These are phyloP conservation scores for Aphrophora alni DNA, from an alignment of 2,888 invertebrate genomes.

Conservation along the genomic window DNA sequence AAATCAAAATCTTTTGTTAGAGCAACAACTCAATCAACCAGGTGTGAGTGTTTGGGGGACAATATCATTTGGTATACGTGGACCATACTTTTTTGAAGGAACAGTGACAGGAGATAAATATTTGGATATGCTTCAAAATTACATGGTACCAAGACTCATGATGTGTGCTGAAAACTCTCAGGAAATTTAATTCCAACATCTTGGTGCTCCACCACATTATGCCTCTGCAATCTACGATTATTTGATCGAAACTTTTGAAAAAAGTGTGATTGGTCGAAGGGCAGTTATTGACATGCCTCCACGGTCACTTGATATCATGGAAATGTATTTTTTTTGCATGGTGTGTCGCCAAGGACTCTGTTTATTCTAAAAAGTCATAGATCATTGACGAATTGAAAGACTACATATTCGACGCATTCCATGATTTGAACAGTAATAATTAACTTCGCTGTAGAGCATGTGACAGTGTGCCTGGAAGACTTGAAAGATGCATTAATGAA, in stretches of 20 bases:
- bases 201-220: constrained; percentile 12
- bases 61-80: constrained; percentile 7
- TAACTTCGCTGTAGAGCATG: too few species aligned
- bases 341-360: too few species aligned
- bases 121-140: background rate
- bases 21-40: constrained; percentile 9
- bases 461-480: too few species aligned
- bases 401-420: too few species aligned
- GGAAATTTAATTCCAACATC: background rate
- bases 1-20: constrained; percentile 16
- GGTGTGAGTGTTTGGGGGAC: background rate
- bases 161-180: constrained; percentile 11
- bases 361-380: too few species aligned
- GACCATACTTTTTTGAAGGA: constrained; percentile 13
- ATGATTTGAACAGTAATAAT: too few species aligned
- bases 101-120: background rate
- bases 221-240: background rate
- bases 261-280: background rate
- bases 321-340: background rate
- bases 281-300: constrained; percentile 9
- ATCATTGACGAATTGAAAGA: too few species aligned
- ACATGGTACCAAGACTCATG: background rate
- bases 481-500: too few species aligned
- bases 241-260: background rate
- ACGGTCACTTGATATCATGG: background rate